Conservation (phyloP, 2,113 vertebrate species). For the Epinephelus cyanopodus region DNA sequence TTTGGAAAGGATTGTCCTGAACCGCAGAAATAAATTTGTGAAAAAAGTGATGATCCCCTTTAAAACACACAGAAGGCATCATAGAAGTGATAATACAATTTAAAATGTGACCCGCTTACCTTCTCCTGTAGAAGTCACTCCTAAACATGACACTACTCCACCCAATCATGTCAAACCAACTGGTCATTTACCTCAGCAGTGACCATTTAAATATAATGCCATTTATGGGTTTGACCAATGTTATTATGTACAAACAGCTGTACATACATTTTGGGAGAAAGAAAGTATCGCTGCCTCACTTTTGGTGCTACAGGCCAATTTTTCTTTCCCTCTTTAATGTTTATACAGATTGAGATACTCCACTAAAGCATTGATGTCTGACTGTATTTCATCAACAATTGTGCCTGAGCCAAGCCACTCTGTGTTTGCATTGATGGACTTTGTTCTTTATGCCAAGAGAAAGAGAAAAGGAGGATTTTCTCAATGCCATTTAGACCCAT, state of each 20-base stretch:
- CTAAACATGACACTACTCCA: not conserved
- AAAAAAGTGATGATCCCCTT: slow-evolving; percentile 7
- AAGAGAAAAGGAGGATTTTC: not conserved
- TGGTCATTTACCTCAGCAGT: not conserved
- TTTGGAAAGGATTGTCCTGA: slow-evolving; percentile 18
- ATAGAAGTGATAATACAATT: not conserved
- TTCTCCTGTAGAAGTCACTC: not conserved
- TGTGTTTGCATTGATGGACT: not conserved
- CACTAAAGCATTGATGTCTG: not conserved
- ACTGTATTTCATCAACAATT: not conserved
- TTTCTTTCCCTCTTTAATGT: not conserved
- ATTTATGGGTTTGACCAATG: slow-evolving; percentile 2
- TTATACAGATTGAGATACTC: not conserved
- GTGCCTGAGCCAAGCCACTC: not conserved
- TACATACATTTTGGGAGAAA: not conserved
- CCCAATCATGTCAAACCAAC: not conserved
- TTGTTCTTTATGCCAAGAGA: slow-evolving; percentile 7
- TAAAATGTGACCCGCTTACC: not conserved
- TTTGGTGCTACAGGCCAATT: not conserved
- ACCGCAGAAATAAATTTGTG: slow-evolving; percentile 19
- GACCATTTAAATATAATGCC: not conserved
- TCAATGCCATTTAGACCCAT: not conserved
- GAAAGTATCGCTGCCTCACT: not conserved
- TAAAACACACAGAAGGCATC: slow-evolving; percentile 17
- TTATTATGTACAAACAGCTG: slow-evolving; percentile 3